Percentiles rank a stretch among this genome's conserved stretches.
Conservation (phyloP, 1,140 invertebrate genomes). For the Brachionus sp. region DNA sequence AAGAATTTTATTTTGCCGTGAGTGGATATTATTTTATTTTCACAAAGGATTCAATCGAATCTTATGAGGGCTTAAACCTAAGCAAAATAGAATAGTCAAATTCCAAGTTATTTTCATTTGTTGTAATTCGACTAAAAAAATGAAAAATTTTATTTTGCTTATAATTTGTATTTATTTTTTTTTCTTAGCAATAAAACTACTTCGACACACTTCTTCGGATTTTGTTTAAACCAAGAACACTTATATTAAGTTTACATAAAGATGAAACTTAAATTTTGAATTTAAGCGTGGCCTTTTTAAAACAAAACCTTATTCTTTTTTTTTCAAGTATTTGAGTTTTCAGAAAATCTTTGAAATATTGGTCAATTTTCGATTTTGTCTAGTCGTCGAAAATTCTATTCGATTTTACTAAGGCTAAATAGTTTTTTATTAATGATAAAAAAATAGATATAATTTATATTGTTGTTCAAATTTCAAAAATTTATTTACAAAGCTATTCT, state of each 20-base stretch:
- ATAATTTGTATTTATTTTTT: conserved; percentile 4
- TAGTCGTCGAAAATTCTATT: neutral
- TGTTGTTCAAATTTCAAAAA: too few relatives aligned
- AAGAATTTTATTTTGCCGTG: neutral
- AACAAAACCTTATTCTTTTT: neutral
- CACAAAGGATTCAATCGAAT: neutral
- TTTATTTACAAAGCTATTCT: too few relatives aligned
- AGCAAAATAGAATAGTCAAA: neutral
- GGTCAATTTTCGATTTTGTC: neutral
- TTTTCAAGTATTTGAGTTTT: neutral
- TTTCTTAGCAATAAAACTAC: neutral
- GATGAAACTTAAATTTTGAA: neutral
- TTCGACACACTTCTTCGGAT: conserved; percentile 4
- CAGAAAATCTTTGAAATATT: neutral
- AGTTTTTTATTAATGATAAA: neutral
- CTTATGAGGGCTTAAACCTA: neutral
- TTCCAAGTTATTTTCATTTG: neutral
- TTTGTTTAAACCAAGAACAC: conserved; percentile 8
- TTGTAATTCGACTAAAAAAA: neutral
- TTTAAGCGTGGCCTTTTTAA: neutral
- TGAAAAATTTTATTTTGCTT: neutral
- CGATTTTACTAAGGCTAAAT: neutral
- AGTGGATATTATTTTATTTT: conserved; percentile 2
- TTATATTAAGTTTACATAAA: conserved; percentile 12
- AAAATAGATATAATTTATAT: too few relatives aligned